phyloP scores from a whole-genome alignment of 2,113 vertebrate species.

The Oreochromis aureus region DNA sequence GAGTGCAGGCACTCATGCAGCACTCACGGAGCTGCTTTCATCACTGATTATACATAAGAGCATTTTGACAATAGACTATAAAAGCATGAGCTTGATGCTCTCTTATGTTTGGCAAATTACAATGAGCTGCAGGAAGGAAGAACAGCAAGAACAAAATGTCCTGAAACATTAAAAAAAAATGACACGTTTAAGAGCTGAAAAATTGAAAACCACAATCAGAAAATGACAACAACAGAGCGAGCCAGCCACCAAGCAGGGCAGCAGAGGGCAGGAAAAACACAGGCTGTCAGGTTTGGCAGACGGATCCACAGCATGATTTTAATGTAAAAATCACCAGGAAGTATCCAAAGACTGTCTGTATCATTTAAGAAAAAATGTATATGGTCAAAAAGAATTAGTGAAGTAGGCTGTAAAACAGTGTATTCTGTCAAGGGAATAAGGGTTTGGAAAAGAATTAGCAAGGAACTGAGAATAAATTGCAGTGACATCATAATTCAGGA shows the following conservation, averaged over 20 bases:
- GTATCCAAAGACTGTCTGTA: neutral
- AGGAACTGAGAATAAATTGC: neutral
- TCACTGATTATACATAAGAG: neutral
- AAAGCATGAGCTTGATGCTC: neutral
- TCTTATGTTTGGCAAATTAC: neutral
- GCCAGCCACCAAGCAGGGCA: neutral
- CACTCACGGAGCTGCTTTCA: neutral
- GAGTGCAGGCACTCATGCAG: neutral
- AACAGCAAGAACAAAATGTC: conserved; percentile 13
- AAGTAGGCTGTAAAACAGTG: neutral
- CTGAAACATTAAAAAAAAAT: neutral
- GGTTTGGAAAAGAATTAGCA: neutral
- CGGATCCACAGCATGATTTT: neutral
- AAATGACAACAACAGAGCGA: neutral
- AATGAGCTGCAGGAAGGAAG: neutral
- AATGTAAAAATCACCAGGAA: neutral
- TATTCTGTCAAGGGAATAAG: neutral
- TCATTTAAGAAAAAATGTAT: neutral
- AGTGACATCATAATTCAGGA: neutral
- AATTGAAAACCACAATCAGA: neutral
- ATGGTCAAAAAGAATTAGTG: neutral
- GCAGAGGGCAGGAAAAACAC: neutral
- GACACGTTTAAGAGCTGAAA: neutral
- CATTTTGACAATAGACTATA: neutral
- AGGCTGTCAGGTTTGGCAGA: neutral